Conservation (phyloP, 2,888 invertebrate species). For the Zygothrica quintamaculata region DNA sequence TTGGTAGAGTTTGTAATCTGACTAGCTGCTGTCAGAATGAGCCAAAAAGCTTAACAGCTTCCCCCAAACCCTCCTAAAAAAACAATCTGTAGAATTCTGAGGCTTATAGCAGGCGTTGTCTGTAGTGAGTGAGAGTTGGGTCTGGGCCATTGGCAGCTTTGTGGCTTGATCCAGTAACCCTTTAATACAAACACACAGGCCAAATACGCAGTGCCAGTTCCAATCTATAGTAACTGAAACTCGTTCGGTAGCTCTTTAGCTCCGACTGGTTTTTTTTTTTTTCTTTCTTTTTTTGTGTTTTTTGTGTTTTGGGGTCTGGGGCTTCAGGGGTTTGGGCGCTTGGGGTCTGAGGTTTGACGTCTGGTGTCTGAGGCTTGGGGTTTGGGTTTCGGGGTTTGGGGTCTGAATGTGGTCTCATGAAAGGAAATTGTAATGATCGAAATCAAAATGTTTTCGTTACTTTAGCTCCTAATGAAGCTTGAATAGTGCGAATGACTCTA, state of each 20-base stretch:
- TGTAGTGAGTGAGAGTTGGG: conserved; percentile 6
- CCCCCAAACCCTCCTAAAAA: neutral
- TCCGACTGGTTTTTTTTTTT: conserved; percentile 41
- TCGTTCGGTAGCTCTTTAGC: conserved; percentile 71
- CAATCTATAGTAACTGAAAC: conserved; percentile 50
- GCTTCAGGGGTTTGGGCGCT: neutral
- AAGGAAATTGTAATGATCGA: conserved; percentile 80
- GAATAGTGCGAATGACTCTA: conserved; percentile 79
- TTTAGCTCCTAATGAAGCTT: conserved; percentile 80
- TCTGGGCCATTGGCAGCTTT: conserved; percentile 38
- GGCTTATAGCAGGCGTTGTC: conserved; percentile 52
- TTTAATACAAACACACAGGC: conserved; percentile 60
- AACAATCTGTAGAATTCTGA: conserved; percentile 67
- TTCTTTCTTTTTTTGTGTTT: no score
- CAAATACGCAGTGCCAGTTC: conserved; percentile 32
- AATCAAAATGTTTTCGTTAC: conserved; percentile 80
- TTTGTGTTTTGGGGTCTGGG: no score
- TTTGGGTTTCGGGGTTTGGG: neutral
- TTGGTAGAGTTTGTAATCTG: conserved; percentile 22
- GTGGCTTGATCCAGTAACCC: conserved; percentile 79
- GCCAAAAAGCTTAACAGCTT: conserved; percentile 27
- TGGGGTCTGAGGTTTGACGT: conserved; percentile 1
- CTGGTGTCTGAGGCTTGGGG: conserved; percentile 4
- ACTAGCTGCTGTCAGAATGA: conserved; percentile 33
- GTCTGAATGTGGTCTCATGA: conserved; percentile 40